Evolutionary conservation across 2,797 vertebrate genomes (phyloP).

Genomic region (Hoplostethus mediterraneus): DNA sequence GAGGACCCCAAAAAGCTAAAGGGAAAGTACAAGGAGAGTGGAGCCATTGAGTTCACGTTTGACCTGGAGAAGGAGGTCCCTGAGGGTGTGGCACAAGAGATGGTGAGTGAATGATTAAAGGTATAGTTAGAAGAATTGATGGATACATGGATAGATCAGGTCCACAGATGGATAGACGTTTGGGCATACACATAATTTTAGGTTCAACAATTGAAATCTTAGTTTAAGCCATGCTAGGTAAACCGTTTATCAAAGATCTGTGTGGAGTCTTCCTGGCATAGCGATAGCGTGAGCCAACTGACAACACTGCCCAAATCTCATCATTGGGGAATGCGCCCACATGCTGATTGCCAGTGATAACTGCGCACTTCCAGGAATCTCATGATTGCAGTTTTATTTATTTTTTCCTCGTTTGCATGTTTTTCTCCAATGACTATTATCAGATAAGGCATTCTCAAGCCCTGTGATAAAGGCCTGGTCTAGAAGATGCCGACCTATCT

Average conservation of each 20-base stretch:
- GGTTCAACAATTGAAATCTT: background rate
- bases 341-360: slow-evolving; percentile 53
- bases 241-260: background rate
- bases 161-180: background rate
- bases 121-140: background rate
- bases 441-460: slow-evolving; percentile 28
- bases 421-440: slow-evolving; percentile 27
- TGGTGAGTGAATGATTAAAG: slow-evolving; percentile 84
- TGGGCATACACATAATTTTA: background rate
- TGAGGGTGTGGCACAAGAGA: slow-evolving; percentile 97
- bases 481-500: slow-evolving; percentile 22
- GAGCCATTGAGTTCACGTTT: slow-evolving; percentile 97
- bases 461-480: slow-evolving; percentile 11
- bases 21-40: slow-evolving; percentile 99
- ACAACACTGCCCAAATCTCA: slow-evolving; percentile 34
- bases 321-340: slow-evolving; percentile 45
- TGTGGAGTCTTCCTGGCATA: slow-evolving; percentile 3
- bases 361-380: slow-evolving; percentile 48
- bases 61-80: slow-evolving; percentile 97
- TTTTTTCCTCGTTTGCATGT: slow-evolving; percentile 36
- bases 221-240: background rate
- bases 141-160: background rate
- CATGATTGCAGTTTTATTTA: slow-evolving; percentile 28
- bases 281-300: slow-evolving; percentile 27
- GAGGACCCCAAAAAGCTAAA: slow-evolving; percentile 98